phyloP scores from a whole-genome alignment of 2,888 invertebrate species.

The Smittia sp. region DNA sequence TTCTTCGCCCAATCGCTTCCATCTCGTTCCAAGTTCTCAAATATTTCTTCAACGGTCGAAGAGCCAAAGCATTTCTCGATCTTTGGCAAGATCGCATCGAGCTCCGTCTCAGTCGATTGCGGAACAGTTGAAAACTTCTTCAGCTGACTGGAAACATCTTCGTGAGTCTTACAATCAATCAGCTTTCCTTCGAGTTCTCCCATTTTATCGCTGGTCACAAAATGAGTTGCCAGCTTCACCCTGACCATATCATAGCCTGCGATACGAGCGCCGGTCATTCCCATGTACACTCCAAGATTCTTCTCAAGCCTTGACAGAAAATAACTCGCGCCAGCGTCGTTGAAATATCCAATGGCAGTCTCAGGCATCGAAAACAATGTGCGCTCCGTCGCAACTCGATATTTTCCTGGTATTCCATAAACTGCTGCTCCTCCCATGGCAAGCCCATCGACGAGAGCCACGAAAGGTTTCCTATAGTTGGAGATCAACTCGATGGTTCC shows the following conservation, averaged over 20 bases:
- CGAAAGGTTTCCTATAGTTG: constrained; percentile 58
- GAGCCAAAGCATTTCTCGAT: constrained; percentile 79
- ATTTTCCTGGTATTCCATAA: constrained; percentile 62
- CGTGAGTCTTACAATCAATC: constrained; percentile 49
- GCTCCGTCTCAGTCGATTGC: constrained; percentile 46
- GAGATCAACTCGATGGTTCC: constrained; percentile 50
- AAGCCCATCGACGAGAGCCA: constrained; percentile 64
- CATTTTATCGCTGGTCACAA: constrained; percentile 49
- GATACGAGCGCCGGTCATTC: constrained; percentile 58
- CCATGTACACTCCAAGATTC: constrained; percentile 60
- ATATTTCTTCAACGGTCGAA: constrained; percentile 73
- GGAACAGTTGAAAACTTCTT: neutral
- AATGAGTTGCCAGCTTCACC: constrained; percentile 93
- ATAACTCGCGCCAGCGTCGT: constrained; percentile 66
- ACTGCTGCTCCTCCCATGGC: constrained; percentile 69
- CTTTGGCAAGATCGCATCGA: constrained; percentile 65
- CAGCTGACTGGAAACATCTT: constrained; percentile 46
- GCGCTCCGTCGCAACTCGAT: constrained; percentile 62
- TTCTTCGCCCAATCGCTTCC: constrained; percentile 78
- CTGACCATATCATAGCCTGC: constrained; percentile 69
- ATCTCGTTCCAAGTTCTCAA: constrained; percentile 69
- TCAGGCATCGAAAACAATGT: constrained; percentile 69
- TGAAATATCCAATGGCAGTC: constrained; percentile 64
- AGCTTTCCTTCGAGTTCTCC: constrained; percentile 48
- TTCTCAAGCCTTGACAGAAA: constrained; percentile 60